phyloP scores from a whole-genome alignment of 2,797 vertebrate genomes.

The Cyclura pinguis region DNA sequence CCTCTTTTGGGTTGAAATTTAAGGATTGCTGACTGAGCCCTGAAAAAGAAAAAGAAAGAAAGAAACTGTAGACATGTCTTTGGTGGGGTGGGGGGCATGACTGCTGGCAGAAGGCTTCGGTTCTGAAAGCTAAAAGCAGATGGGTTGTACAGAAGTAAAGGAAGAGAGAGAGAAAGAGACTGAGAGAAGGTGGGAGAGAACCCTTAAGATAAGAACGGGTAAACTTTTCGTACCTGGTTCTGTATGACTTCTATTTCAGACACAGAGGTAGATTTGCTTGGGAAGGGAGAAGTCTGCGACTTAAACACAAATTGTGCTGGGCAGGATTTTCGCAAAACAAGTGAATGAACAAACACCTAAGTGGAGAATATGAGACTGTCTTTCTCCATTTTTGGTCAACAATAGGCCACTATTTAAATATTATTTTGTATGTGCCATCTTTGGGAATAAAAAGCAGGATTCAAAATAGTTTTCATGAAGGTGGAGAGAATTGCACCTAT shows the following conservation, averaged over 20 bases:
- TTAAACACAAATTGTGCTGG: not conserved
- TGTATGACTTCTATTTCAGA: not conserved
- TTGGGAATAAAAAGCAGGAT: not conserved
- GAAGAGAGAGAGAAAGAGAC: not conserved
- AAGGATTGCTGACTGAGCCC: slow-evolving; percentile 64
- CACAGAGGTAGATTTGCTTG: not conserved
- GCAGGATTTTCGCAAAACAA: not conserved
- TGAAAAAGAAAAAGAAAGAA: not conserved
- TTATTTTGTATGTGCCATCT: too few relatives aligned
- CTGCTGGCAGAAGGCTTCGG: slow-evolving; percentile 51
- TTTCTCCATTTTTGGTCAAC: too few relatives aligned
- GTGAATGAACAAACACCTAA: not conserved
- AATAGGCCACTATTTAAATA: not conserved
- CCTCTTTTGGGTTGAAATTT: slow-evolving; percentile 59
- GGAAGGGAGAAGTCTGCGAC: not conserved
- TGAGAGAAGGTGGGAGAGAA: too few relatives aligned
- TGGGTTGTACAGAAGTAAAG: slow-evolving; percentile 33
- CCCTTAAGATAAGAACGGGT: not conserved
- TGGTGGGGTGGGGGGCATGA: slow-evolving; percentile 60
- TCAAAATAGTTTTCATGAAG: not conserved
- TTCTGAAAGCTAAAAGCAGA: slow-evolving; percentile 45
- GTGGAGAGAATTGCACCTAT: not conserved
- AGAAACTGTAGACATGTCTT: slow-evolving; percentile 33
- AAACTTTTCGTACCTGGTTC: not conserved
- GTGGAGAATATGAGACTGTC: not conserved